These are phyloP conservation scores for Falco punctatus DNA, from an alignment of 2,113 vertebrate species.

Conservation along the genomic window DNA sequence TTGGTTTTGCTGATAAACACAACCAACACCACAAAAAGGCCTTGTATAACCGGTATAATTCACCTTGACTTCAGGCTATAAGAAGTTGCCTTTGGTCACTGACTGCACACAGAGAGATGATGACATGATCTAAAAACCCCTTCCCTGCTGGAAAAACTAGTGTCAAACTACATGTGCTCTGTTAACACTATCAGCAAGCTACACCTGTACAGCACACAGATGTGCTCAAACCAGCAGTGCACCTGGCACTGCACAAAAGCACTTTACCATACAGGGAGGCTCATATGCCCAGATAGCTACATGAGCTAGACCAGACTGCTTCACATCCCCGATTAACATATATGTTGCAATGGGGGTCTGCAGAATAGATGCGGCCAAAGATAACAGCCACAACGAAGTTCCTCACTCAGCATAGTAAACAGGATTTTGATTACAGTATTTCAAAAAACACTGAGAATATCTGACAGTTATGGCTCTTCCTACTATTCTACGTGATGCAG, in stretches of 20 bases:
- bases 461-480: not conserved
- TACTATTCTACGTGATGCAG: not conserved
- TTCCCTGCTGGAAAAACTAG: not conserved
- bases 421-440: not conserved
- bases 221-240: not conserved
- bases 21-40: not conserved
- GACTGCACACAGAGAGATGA: not conserved
- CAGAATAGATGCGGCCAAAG: not conserved
- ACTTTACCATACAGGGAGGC: accelerated
- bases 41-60: not conserved
- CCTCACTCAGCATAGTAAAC: not conserved
- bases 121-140: not conserved
- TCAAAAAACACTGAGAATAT: not conserved
- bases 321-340: not conserved
- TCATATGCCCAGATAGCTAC: accelerated
- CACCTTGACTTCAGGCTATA: not conserved
- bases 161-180: not conserved
- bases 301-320: not conserved
- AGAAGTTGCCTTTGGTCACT: not conserved
- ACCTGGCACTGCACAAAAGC: not conserved
- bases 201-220: not conserved
- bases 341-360: not conserved
- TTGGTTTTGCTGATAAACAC: not conserved
- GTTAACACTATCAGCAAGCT: not conserved
- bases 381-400: not conserved